These are phyloP conservation scores for Epinephelus coioides DNA, from an alignment of 2,797 vertebrate species.

Conservation along the genomic window DNA sequence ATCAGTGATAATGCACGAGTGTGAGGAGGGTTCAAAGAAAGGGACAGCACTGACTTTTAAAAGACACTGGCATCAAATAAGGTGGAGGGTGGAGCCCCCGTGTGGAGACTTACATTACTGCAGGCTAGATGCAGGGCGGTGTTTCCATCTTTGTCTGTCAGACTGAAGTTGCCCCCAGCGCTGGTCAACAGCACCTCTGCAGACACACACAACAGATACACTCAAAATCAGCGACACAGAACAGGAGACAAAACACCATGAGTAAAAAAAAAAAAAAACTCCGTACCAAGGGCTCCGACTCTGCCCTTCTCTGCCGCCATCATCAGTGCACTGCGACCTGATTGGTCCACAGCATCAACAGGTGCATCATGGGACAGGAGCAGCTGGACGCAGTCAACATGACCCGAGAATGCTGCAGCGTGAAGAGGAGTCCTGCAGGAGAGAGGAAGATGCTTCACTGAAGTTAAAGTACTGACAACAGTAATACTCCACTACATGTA, in stretches of 20 bases:
- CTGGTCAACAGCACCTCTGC: constrained; percentile 92
- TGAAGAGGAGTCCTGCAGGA: constrained; percentile 92
- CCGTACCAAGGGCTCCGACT: constrained; percentile 87
- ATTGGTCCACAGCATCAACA: constrained; percentile 87
- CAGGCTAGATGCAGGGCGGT: constrained; percentile 94
- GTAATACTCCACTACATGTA: not conserved
- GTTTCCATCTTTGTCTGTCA: constrained; percentile 92
- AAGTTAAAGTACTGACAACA: not conserved
- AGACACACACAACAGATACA: not conserved
- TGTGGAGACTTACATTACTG: constrained; percentile 89
- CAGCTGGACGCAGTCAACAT: constrained; percentile 93
- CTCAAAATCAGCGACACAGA: not conserved
- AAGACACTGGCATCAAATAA: too few relatives aligned
- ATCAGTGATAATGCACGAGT: too few relatives aligned
- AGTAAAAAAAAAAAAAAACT: not conserved
- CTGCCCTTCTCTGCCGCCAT: constrained; percentile 92
- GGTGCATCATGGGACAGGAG: constrained; percentile 91
- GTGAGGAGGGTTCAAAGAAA: too few relatives aligned
- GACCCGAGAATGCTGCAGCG: constrained; percentile 92
- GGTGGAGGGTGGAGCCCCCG: not conserved
- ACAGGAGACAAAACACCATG: not conserved
- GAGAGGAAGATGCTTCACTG: not conserved
- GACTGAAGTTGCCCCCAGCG: constrained; percentile 86
- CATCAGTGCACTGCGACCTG: constrained; percentile 91
- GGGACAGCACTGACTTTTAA: too few relatives aligned